phyloP scores from a whole-genome alignment of 2,797 vertebrate species.

The Pantherophis alleghaniensis region DNA sequence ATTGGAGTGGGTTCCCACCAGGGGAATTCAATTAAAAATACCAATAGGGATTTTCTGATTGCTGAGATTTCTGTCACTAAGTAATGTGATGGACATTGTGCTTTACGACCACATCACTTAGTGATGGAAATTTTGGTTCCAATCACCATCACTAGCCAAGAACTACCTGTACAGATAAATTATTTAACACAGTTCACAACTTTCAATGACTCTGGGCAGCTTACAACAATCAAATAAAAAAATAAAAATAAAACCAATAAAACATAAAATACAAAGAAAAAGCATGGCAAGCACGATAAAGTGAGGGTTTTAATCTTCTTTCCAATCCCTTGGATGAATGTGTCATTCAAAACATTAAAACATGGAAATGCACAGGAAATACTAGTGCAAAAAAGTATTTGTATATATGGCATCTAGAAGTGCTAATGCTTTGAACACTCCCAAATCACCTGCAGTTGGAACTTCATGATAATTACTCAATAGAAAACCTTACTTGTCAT shows the following conservation, averaged over 20 bases:
- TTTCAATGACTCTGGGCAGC: background rate
- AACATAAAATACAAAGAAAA: background rate
- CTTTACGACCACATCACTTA: background rate
- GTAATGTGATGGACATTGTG: background rate
- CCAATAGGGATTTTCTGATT: background rate
- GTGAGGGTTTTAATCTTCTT: background rate
- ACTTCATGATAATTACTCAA: rapidly evolving
- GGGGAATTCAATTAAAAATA: background rate
- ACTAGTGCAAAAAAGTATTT: slow-evolving; percentile 27
- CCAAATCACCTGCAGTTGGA: background rate
- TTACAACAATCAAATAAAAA: background rate
- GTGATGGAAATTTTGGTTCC: background rate
- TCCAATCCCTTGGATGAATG: background rate
- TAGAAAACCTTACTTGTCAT: slow-evolving; percentile 60
- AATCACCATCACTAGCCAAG: background rate
- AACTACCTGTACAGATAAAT: background rate
- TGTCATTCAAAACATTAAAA: background rate
- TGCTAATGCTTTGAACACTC: slow-evolving; percentile 15
- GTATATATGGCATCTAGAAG: slow-evolving; percentile 20
- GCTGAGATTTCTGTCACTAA: background rate
- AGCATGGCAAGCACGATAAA: background rate
- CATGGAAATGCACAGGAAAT: slow-evolving; percentile 24
- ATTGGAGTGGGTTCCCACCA: background rate
- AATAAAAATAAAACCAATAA: background rate
- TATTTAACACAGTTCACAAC: background rate